Percentiles rank a stretch among this genome's conserved stretches.
Evolutionary conservation across 2,797 vertebrate species (phyloP).

Genomic region (Babyrousa celebensis): DNA sequence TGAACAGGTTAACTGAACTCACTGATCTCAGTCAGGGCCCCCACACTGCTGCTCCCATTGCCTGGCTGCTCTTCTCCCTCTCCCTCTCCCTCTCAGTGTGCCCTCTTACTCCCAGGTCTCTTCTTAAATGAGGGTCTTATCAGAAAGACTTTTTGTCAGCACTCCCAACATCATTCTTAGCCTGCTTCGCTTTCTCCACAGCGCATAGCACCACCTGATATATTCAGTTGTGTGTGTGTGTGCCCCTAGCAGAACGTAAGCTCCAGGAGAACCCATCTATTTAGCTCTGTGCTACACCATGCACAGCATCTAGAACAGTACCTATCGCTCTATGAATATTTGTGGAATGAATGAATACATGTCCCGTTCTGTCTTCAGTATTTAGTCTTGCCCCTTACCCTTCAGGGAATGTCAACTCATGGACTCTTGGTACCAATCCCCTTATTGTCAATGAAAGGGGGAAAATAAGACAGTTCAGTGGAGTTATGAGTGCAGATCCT

Average conservation of each 20-base stretch:
- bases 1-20: not conserved
- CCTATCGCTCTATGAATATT: not conserved
- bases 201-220: not conserved
- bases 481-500: not conserved
- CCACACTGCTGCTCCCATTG: not conserved
- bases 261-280: not conserved
- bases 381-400: not conserved
- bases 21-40: not conserved
- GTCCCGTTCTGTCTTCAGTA: not conserved
- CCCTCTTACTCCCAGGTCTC: not conserved
- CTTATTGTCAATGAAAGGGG: not conserved
- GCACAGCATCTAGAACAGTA: not conserved
- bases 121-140: not conserved
- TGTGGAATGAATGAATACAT: conserved; percentile 17
- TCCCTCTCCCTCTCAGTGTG: not conserved
- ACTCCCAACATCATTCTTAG: not conserved
- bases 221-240: not conserved
- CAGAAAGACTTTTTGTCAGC: not conserved
- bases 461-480: not conserved
- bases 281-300: not conserved
- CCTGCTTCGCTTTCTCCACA: not conserved
- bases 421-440: not conserved
- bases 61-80: not conserved
- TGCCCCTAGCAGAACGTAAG: not conserved
- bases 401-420: not conserved